Evolutionary conservation across 2,797 vertebrate genomes (phyloP), one percentile per base, ranked within the genome.

Genomic region (Threskiornis aethiopicus): DNA sequence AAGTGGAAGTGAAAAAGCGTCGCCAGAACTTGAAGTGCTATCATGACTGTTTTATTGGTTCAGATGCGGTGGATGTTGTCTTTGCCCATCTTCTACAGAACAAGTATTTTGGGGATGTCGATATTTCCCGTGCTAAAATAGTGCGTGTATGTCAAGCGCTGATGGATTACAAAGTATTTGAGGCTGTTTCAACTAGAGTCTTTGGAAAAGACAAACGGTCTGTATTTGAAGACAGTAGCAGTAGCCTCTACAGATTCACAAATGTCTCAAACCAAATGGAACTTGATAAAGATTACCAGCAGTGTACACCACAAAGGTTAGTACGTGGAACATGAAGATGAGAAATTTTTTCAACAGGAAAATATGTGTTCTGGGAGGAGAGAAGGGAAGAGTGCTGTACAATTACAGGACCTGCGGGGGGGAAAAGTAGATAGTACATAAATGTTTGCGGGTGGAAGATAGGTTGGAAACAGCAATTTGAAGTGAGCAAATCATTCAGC

Each of bases 151-250:
- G 99, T 90, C 99, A 99, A 75, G 99, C 99, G 3, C 98, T 99
- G 66, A 99, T 99, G 99, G 99, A 99, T 94, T 99, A 99, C 15
- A 99, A 99, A 95, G 99, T 99, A 49, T 99, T 99, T 75, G 99
- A 99, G 97, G 98, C 99, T 0, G 99, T 99, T 96, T 99, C 99
- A 1, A 98, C 98, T 6, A 98, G 97, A 93, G 98, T 99, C 51
- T 99, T 99, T 51, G 98, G 99, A 57, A 99, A 99, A 97, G 99
- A 99, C 70, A 99, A 99, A 89, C 99, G 99, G 65, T 98, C 97
- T 22, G 97, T 98, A 2, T 99, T 99, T 90, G 99, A 99, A 93
- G 99, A 99, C 97, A 99, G 99, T 70, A 99, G 99, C 87, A 99
- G 98, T 96, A 99, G 99, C 94, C 98, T 99, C 91, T 99, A 99